Evolutionary conservation across 2,888 invertebrate species (phyloP), one percentile per base, ranked within the genome.

Genomic region (Pherbina coryleti): DNA sequence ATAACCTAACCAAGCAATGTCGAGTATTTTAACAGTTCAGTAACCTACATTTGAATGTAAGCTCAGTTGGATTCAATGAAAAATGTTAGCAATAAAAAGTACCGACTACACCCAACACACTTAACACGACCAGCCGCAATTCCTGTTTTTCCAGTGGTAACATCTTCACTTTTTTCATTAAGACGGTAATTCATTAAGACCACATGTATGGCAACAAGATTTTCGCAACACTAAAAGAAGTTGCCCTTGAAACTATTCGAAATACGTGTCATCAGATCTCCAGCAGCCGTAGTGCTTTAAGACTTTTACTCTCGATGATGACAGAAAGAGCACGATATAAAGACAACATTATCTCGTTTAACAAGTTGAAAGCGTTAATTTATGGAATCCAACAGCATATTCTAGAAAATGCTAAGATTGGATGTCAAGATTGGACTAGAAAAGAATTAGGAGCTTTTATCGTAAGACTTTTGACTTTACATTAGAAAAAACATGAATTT

Each of bases 261-360:
- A 25, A 9, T 28, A 60, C 57, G 9, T 60, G 57, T 25, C 19
- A 22, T n/a, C 19, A n/a, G 8, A 3, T 55, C 7, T 55, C 55
- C 19, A 60, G 0, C 3, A 14, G 28, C 14, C 25, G 5, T 3
- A n/a, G 3, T 19, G 19, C 9, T n/a, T 55, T 7, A 55, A 55
- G 31, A 31, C 64, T 64, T 64, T 64, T 64, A 64, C 64, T 64
- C 64, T 64, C 64, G 64, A 64, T n/a, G n/a, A 31, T 0, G 7
- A 19, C n/a, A 19, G 9, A 55, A 64, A n/a, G 31, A 34, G n/a
- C n/a, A 55, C 22, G 7, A 7, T 19, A 19, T n/a, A 34, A 4
- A 64, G n/a, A 31, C 31, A 11, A 17, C 34, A 34, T 34, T 4
- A 19, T 7, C 55, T 22, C 22, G 55, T 22, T 9, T 60, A 60